Evolutionary conservation across 2,888 invertebrate species (phyloP).

Genomic region (Prosopocoilus inquinatus): DNA sequence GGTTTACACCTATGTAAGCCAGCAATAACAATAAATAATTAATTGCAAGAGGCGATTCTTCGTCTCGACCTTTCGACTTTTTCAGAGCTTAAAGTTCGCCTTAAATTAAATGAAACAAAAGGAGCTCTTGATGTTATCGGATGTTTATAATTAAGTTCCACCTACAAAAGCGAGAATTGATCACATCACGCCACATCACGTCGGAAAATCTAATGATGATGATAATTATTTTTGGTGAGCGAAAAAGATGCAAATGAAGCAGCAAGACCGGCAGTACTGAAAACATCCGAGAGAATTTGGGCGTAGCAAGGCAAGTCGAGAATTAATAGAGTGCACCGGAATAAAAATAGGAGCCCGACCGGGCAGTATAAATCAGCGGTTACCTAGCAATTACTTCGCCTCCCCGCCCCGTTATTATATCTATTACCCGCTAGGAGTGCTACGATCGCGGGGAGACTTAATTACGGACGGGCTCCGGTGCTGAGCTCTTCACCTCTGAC

Average conservation of each 20-base stretch:
- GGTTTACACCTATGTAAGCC: no score
- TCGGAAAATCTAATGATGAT: constrained; percentile 26
- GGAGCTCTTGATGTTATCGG: constrained; percentile 8
- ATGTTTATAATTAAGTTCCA: constrained; percentile 31
- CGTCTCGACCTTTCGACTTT: no score
- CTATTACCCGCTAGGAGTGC: constrained; percentile 52
- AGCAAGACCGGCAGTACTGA: constrained; percentile 15
- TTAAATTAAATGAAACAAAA: no score
- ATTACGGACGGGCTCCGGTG: constrained; percentile 48
- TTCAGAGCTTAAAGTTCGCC: no score
- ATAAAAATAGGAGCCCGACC: constrained; percentile 37
- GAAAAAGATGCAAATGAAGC: constrained; percentile 21
- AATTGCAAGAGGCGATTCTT: no score
- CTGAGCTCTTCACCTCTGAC: constrained; percentile 50
- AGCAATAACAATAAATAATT: no score
- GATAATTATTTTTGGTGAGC: no score
- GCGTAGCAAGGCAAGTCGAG: constrained; percentile 28
- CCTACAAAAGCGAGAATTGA: constrained; percentile 35
- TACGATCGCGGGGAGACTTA: constrained; percentile 49
- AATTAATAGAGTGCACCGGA: constrained; percentile 35
- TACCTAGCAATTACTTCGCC: constrained; percentile 50
- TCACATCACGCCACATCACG: no score
- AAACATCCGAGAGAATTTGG: constrained; percentile 29
- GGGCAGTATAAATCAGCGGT: constrained; percentile 48
- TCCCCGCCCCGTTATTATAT: constrained; percentile 53